Evolutionary conservation across 2,888 invertebrate genomes (phyloP).

Genomic region (Thymelicus sylvestris): DNA sequence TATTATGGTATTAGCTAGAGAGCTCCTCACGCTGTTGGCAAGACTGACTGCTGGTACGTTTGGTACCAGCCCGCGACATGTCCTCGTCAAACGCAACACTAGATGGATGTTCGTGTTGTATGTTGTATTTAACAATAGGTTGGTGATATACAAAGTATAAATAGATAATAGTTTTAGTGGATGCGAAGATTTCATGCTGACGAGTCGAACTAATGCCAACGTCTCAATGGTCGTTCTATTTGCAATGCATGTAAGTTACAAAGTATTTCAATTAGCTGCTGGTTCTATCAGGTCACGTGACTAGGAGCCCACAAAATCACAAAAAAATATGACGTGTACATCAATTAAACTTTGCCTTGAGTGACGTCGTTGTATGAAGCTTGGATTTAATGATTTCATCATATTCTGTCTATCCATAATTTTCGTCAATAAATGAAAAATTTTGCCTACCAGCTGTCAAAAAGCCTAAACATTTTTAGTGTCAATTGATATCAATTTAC

Average conservation of each 20-base stretch:
- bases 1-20: slow-evolving; percentile 19
- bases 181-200: neutral
- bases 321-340: too few relatives aligned
- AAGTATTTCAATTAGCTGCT: too few relatives aligned
- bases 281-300: too few relatives aligned
- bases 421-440: too few relatives aligned
- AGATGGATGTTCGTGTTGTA: slow-evolving; percentile 9
- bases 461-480: too few relatives aligned
- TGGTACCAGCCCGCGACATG: slow-evolving; percentile 6
- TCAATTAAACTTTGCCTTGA: too few relatives aligned
- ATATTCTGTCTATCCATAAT: too few relatives aligned
- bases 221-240: neutral
- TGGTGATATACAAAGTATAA: slow-evolving; percentile 32
- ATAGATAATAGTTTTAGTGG: slow-evolving; percentile 37
- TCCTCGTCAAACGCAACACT: slow-evolving; percentile 18
- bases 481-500: too few relatives aligned
- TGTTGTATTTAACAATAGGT: slow-evolving; percentile 28
- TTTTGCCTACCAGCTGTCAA: too few relatives aligned
- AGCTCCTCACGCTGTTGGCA: slow-evolving; percentile 27
- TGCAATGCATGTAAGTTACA: neutral
- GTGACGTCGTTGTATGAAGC: too few relatives aligned
- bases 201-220: slow-evolving; percentile 21
- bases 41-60: slow-evolving; percentile 25
- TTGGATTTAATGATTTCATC: too few relatives aligned
- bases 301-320: too few relatives aligned